phyloP scores from a whole-genome alignment of 2,113 vertebrate species.

The Xenus cinereus region DNA sequence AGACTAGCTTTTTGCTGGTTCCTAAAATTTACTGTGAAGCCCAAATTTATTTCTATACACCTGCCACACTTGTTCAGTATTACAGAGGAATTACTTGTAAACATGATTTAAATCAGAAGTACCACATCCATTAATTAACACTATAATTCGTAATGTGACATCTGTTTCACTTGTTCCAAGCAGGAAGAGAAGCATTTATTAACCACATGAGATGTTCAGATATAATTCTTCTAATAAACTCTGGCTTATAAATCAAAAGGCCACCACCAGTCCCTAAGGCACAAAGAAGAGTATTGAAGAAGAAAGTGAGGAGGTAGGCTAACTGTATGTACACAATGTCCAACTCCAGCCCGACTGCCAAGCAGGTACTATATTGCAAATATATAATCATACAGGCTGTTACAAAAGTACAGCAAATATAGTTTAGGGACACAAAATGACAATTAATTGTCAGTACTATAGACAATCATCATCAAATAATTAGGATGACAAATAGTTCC shows the following conservation, averaged over 20 bases:
- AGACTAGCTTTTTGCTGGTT: background rate
- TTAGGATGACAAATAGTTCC: background rate
- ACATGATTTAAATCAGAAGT: background rate
- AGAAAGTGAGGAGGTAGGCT: background rate
- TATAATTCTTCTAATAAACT: background rate
- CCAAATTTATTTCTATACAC: background rate
- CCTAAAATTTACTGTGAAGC: background rate
- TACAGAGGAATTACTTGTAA: background rate
- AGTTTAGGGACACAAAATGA: background rate
- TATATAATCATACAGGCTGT: background rate
- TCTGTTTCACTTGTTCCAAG: background rate
- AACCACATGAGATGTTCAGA: background rate
- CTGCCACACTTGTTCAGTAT: background rate
- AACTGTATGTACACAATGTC: too few species aligned
- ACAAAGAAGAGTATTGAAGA: background rate
- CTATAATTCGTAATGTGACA: background rate
- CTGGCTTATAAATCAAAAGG: background rate
- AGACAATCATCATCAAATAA: background rate
- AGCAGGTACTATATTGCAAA: background rate
- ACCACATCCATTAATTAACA: background rate
- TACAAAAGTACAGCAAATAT: background rate
- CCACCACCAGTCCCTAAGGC: background rate
- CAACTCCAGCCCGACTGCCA: background rate
- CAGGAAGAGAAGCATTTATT: background rate
- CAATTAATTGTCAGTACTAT: background rate